These are phyloP conservation scores for Amblyornis subalaris DNA, from an alignment of 2,113 vertebrate genomes.

Conservation along the genomic window DNA sequence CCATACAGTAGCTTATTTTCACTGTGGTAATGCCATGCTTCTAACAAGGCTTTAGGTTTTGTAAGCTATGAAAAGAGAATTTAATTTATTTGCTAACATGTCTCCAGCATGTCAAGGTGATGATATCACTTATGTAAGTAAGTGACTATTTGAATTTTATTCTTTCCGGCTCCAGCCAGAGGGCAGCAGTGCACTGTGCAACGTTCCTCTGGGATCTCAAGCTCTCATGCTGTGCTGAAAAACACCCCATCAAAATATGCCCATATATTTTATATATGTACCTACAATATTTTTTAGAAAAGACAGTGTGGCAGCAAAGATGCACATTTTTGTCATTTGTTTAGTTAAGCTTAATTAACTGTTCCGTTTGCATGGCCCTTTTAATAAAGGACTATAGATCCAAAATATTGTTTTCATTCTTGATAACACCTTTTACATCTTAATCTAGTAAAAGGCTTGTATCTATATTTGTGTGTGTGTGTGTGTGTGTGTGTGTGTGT, in stretches of 20 bases:
- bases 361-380: background rate
- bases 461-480: background rate
- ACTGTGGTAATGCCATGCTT: background rate
- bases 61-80: background rate
- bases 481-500: background rate
- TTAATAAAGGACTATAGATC: background rate
- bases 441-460: background rate
- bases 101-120: background rate
- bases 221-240: background rate
- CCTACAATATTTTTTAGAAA: background rate
- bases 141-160: background rate
- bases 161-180: conserved; percentile 46
- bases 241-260: background rate
- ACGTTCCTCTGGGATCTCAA: background rate
- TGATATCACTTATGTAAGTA: fast-evolving
- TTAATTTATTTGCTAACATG: background rate
- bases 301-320: background rate
- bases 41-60: background rate
- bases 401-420: background rate
- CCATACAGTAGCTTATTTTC: background rate
- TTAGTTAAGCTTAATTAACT: background rate
- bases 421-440: background rate
- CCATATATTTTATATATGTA: background rate
- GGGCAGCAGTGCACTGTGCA: conserved; percentile 64
- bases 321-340: background rate